A percentile compares a stretch with the other conserved stretches of the same genome.
Conservation (phyloP, 2,113 vertebrate genomes). For the Cavia porcellus region DNA sequence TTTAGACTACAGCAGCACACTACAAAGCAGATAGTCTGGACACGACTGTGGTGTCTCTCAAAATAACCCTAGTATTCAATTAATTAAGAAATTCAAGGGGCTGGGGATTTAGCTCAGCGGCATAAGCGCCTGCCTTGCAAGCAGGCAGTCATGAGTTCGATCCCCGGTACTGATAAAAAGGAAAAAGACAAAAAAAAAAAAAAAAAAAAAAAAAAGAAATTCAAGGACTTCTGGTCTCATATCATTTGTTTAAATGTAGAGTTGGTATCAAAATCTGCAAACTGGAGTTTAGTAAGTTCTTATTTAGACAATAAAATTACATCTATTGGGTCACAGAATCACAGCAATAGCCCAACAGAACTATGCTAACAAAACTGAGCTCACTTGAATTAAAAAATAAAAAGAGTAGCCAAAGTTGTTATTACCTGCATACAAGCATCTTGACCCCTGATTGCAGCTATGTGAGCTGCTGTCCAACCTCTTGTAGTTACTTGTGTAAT, state of each 20-base stretch:
- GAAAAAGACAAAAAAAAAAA: too few species aligned
- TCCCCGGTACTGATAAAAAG: too few species aligned
- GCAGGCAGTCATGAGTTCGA: too few species aligned
- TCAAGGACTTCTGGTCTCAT: background rate
- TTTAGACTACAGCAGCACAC: background rate
- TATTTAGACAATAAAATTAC: constrained; percentile 41
- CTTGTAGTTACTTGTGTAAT: constrained; percentile 44
- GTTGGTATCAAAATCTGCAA: constrained; percentile 16
- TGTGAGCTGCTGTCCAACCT: constrained; percentile 91
- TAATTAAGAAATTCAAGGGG: constrained; percentile 59
- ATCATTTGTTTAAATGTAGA: constrained; percentile 29
- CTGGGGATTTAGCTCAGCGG: too few species aligned
- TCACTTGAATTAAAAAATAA: background rate
- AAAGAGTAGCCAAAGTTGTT: background rate
- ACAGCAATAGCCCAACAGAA: background rate
- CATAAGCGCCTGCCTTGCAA: too few species aligned
- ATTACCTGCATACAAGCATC: constrained; percentile 92
- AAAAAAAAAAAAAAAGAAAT: background rate
- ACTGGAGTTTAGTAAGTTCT: background rate
- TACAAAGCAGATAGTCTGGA: background rate
- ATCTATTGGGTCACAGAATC: constrained; percentile 21
- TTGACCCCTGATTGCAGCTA: constrained; percentile 90
- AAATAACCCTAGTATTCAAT: background rate
- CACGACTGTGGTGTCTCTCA: background rate
- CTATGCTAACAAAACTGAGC: constrained; percentile 49